Evolutionary conservation across 2,797 vertebrate species (phyloP).

Genomic region (Neopelma chrysocephalum): DNA sequence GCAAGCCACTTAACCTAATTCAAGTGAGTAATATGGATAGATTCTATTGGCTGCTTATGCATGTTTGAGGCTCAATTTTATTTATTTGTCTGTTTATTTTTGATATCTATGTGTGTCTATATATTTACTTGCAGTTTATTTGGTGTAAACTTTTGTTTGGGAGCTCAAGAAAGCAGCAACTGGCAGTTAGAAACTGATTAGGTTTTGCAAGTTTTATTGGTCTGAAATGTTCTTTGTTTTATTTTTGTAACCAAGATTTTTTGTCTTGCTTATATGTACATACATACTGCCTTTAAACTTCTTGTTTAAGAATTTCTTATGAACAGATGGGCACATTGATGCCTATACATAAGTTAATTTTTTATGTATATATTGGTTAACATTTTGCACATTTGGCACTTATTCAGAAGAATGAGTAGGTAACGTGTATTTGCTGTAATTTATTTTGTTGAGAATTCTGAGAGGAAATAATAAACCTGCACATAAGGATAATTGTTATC

Average conservation of each 20-base stretch:
- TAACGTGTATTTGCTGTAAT: background rate
- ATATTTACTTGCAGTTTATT: background rate
- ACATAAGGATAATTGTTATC: background rate
- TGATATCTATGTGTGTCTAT: rapidly evolving
- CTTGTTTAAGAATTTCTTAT: background rate
- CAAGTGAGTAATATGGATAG: background rate
- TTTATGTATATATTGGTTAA: background rate
- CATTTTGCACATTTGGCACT: background rate
- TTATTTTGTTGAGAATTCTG: background rate
- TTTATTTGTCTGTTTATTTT: background rate
- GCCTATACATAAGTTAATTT: background rate
- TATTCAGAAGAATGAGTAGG: background rate
- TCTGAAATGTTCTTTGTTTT: background rate
- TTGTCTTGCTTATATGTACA: background rate
- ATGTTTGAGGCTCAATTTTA: background rate
- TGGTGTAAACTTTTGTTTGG: background rate
- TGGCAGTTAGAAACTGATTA: background rate
- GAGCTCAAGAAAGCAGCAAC: background rate
- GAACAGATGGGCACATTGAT: background rate
- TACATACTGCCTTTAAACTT: background rate
- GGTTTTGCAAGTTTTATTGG: background rate
- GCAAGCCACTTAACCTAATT: background rate
- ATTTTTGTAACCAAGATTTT: background rate
- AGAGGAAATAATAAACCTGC: background rate
- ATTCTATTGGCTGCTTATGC: background rate